Evolutionary conservation across 2,888 invertebrate genomes (phyloP).

Genomic region (Iselma pallidipennis): DNA sequence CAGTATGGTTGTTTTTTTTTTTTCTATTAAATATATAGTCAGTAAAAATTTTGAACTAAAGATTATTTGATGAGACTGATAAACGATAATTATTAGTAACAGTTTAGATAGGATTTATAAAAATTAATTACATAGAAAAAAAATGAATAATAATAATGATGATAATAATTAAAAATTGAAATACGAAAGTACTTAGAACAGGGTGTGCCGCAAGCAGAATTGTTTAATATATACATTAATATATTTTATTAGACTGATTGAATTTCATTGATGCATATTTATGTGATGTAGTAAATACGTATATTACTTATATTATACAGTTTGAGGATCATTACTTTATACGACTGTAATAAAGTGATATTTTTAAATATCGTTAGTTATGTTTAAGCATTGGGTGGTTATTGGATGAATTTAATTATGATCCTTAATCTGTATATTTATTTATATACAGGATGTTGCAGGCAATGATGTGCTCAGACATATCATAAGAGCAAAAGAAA

Average conservation of each 20-base stretch:
- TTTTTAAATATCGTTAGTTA: background rate
- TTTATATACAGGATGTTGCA: too few relatives aligned
- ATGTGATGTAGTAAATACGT: slow-evolving; percentile 25
- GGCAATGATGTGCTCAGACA: too few relatives aligned
- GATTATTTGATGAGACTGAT: slow-evolving; percentile 26
- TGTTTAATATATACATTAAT: slow-evolving; percentile 24
- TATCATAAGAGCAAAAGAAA: too few relatives aligned
- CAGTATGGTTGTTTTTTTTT: slow-evolving; percentile 5
- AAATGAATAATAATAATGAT: too few relatives aligned
- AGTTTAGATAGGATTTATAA: slow-evolving; percentile 17
- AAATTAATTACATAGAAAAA: too few relatives aligned
- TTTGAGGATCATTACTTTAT: background rate
- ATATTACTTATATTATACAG: slow-evolving; percentile 15
- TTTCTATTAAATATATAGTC: slow-evolving; percentile 10
- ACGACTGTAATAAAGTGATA: background rate
- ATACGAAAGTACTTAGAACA: slow-evolving; percentile 23
- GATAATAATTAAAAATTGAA: slow-evolving; percentile 8
- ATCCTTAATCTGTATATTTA: background rate
- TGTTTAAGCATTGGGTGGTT: background rate
- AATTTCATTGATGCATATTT: slow-evolving; percentile 20
- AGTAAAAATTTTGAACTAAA: slow-evolving; percentile 7
- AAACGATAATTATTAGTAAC: too few relatives aligned
- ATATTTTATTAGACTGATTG: slow-evolving; percentile 28
- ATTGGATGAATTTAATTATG: background rate
- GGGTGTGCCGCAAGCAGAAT: slow-evolving; percentile 26